Conservation (phyloP, 2,888 invertebrate genomes). For the Catotricha subobsoleta region DNA sequence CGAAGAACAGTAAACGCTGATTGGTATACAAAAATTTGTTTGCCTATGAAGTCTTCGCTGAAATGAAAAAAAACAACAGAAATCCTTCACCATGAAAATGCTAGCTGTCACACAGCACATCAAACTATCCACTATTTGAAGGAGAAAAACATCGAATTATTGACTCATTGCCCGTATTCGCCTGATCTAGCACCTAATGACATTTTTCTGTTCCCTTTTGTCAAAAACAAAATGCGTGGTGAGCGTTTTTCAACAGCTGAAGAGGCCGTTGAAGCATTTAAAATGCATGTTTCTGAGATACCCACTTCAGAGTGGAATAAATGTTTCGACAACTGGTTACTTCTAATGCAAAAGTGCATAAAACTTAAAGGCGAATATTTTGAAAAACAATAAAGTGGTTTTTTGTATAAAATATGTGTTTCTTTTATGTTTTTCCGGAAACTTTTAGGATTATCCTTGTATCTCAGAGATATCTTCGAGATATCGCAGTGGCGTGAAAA, state of each 20-base stretch:
- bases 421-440: constrained; percentile 7
- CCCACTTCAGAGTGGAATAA: constrained; percentile 13
- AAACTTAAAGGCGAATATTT: constrained; percentile 12
- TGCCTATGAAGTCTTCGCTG: constrained; percentile 15
- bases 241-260: constrained; percentile 14
- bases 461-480: no score
- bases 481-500: no score
- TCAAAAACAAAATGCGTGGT: constrained; percentile 13
- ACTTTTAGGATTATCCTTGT: constrained; percentile 8
- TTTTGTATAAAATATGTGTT: constrained; percentile 6
- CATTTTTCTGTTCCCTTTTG: constrained; percentile 12
- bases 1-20: constrained; percentile 15
- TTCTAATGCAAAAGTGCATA: constrained; percentile 15
- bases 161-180: constrained; percentile 9
- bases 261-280: constrained; percentile 14
- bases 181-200: constrained; percentile 15
- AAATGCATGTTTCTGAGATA: constrained; percentile 14
- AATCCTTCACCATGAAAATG: constrained; percentile 12
- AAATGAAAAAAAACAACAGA: constrained; percentile 14
- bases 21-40: constrained; percentile 16
- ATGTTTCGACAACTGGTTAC: constrained; percentile 14
- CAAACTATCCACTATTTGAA: constrained; percentile 10
- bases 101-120: constrained; percentile 10
- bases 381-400: constrained; percentile 8
- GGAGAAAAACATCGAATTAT: constrained; percentile 10